These are phyloP conservation scores for Cheiracanthium punctorium DNA, from an alignment of 2,888 invertebrate species.

Conservation along the genomic window DNA sequence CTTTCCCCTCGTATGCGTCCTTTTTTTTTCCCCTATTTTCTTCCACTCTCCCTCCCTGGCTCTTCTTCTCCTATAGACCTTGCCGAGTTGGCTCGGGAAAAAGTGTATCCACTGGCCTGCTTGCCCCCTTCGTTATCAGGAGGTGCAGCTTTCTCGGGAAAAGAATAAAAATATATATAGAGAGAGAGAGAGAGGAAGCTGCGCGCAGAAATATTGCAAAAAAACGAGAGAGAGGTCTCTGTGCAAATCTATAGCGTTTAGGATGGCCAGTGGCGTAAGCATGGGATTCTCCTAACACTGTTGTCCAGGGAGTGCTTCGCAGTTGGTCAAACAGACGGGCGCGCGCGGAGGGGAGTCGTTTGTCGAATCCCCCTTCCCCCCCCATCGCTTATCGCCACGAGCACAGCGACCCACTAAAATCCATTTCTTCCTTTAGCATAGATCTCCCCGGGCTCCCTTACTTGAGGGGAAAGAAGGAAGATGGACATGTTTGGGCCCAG, in stretches of 20 bases:
- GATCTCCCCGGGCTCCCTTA: slow-evolving; percentile 62
- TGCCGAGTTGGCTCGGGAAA: slow-evolving; percentile 21
- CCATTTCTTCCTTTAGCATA: slow-evolving; percentile 61
- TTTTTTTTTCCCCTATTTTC: slow-evolving; percentile 48
- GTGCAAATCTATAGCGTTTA: slow-evolving; percentile 70
- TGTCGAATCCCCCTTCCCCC: slow-evolving; percentile 31
- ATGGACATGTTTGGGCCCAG: slow-evolving; percentile 56
- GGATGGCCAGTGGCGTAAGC: slow-evolving; percentile 58
- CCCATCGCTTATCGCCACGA: slow-evolving; percentile 53
- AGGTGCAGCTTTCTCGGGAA: slow-evolving; percentile 34
- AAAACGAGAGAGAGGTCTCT: slow-evolving; percentile 24
- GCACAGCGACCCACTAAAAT: slow-evolving; percentile 65
- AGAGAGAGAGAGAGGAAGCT: neutral
- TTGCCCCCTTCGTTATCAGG: slow-evolving; percentile 47
- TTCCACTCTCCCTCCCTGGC: slow-evolving; percentile 8
- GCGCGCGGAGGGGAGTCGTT: slow-evolving; percentile 18
- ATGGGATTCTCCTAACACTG: slow-evolving; percentile 52
- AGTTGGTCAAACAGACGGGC: slow-evolving; percentile 70
- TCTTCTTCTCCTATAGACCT: neutral
- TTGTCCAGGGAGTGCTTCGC: slow-evolving; percentile 68
- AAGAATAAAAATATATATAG: no score
- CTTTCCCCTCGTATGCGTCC: slow-evolving; percentile 23
- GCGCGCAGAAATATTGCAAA: slow-evolving; percentile 35
- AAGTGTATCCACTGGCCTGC: slow-evolving; percentile 36
- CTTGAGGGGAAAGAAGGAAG: slow-evolving; percentile 59